Percentiles rank a stretch among this genome's conserved stretches.
phyloP scores from a whole-genome alignment of 2,113 vertebrate genomes.

The Pollachius pollachius region DNA sequence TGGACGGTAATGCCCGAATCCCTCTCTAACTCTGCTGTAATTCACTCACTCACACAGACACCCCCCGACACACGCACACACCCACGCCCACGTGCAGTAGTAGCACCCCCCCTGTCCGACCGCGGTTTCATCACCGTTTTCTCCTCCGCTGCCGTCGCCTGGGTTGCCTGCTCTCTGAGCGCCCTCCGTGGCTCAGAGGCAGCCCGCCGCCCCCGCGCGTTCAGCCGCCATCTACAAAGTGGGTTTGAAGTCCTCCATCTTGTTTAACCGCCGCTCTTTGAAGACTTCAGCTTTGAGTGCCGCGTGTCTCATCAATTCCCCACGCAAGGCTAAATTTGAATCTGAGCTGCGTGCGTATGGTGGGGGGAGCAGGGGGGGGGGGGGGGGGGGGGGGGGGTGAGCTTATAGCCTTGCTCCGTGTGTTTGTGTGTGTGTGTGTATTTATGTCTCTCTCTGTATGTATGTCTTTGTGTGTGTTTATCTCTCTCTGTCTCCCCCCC shows the following conservation, averaged over 20 bases:
- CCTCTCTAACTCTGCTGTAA: too few species aligned
- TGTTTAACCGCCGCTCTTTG: conserved; percentile 64
- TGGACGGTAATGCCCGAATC: too few species aligned
- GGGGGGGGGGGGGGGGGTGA: too few species aligned
- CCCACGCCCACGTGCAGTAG: background rate
- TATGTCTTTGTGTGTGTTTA: too few species aligned
- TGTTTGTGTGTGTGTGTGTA: conserved; percentile 12
- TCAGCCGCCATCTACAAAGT: conserved; percentile 61
- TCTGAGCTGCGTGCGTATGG: conserved; percentile 43
- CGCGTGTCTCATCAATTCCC: conserved; percentile 68
- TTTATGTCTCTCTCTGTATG: conserved; percentile 44
- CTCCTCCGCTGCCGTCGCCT: conserved; percentile 15
- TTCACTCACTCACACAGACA: conserved; percentile 35
- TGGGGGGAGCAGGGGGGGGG: conserved; percentile 30
- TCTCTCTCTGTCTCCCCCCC: conserved; percentile 4
- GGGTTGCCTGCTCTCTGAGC: too few species aligned
- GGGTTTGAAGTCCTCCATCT: conserved; percentile 64
- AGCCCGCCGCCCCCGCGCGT: conserved; percentile 39
- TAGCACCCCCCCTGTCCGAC: conserved; percentile 27
- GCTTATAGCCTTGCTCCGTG: too few species aligned
- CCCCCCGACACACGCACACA: conserved; percentile 22
- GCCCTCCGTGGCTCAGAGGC: background rate
- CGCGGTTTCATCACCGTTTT: conserved; percentile 23
- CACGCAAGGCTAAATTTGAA: conserved; percentile 63
- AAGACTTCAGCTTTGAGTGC: conserved; percentile 65